A percentile compares a stretch with the other conserved stretches of the same genome.
phyloP scores from a whole-genome alignment of 1,140 invertebrate species.

The Caenorhabditis remanei region DNA sequence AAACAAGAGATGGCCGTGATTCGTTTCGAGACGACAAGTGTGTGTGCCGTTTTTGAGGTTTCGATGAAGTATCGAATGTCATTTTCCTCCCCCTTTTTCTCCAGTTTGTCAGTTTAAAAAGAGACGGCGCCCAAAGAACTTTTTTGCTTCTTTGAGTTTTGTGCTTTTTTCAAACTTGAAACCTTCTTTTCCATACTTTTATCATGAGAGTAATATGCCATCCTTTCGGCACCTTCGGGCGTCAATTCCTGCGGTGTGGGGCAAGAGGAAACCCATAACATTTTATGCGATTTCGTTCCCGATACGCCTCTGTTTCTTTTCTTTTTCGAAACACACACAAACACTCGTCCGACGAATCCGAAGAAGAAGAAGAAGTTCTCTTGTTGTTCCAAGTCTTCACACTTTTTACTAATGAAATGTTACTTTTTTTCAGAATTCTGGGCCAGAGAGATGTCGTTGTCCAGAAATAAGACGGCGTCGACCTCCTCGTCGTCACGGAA shows the following conservation, averaged over 20 bases:
- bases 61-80: conserved; percentile 22
- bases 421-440: conserved; percentile 48
- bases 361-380: not conserved
- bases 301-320: conserved; percentile 11
- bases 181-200: not conserved
- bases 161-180: not conserved
- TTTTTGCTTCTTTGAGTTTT: not conserved
- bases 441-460: conserved; percentile 35
- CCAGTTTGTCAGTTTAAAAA: not conserved
- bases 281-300: conserved; percentile 54
- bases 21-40: not conserved
- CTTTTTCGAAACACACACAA: not conserved
- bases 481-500: conserved; percentile 41
- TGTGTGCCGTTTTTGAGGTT: conserved; percentile 14
- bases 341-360: not conserved
- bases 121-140: not conserved
- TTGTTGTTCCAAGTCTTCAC: conserved; percentile 12
- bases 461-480: conserved; percentile 35
- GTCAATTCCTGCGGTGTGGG: not conserved
- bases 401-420: not conserved
- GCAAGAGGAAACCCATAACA: conserved; percentile 30
- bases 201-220: not conserved
- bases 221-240: not conserved
- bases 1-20: not conserved
- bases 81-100: not conserved